Conservation (phyloP, 35 echinoderm and acorn worm species). For the Strongylocentrotus purpuratus region DNA sequence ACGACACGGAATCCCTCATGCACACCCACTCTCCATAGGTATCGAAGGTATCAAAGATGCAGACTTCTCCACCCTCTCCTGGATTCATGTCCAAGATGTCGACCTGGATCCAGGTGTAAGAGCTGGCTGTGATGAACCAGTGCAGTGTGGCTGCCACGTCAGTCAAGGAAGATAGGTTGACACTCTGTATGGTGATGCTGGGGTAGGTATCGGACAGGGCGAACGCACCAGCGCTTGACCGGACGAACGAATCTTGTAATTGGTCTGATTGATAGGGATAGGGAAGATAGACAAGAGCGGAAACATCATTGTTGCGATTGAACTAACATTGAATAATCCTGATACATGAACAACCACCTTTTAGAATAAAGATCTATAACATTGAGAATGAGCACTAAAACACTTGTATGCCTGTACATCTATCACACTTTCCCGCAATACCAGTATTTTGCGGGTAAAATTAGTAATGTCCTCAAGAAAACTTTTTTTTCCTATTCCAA, state of each 20-base stretch:
- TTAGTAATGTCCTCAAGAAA: too few relatives aligned
- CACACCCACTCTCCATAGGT: not conserved
- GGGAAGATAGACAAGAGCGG: not conserved
- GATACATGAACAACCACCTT: too few relatives aligned
- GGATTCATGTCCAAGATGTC: not conserved
- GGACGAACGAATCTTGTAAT: not conserved
- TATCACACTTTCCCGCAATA: too few relatives aligned
- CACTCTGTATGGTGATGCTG: not conserved
- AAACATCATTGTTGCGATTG: not conserved
- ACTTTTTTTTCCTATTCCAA: too few relatives aligned
- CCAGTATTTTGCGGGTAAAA: too few relatives aligned
- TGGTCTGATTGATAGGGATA: not conserved
- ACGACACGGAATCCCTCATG: not conserved
- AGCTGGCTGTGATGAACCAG: conserved; percentile 5
- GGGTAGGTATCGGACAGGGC: not conserved
- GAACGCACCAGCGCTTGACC: not conserved
- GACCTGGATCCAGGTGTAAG: not conserved
- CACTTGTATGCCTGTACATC: too few relatives aligned
- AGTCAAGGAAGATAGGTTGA: not conserved
- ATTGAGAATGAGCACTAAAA: too few relatives aligned
- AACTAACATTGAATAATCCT: too few relatives aligned
- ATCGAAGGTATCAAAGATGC: not conserved
- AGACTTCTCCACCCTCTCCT: too few relatives aligned
- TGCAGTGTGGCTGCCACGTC: not conserved
- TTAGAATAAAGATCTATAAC: too few relatives aligned